Evolutionary conservation across 1,140 invertebrate genomes (phyloP), one percentile per base, ranked within the genome.

Genomic region (Drosophila subpulchrella): DNA sequence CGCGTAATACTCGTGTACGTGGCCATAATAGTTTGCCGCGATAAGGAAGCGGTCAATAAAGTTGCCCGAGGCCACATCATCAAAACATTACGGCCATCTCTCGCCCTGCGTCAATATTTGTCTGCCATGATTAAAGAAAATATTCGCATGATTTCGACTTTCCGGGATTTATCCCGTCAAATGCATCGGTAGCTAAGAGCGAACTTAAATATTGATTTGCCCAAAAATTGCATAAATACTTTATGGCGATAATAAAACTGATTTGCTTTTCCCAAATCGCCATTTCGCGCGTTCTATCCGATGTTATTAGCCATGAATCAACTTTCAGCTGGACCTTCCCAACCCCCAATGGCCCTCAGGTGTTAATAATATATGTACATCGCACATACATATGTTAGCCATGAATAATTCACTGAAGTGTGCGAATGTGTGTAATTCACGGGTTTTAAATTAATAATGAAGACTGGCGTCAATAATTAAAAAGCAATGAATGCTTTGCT

Each of bases 61-160:
- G 50, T 62, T n/a, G 72, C 59, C 71, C 44, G 6, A 11, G 59
- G 70, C 58, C 7, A 12, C n/a, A n/a, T 10, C 53, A 42, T 66
- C 47, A 73, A 70, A 66, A 46, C 41, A 53, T 57, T 38, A 51
- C 32, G 34, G 42, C 17, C 54, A 72, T 44, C 34, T 59, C 17
- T 20, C 13, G n/a, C 27, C 4, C 6, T 58, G 27, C 39, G 30
- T 4, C 15, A 56, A 51, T 75, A 56, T 75, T 75, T 75, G 71
- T 44, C 65, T 51, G 13, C 17, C 58, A 34, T 75, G 51, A 62
- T 74, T 74, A 71, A 71, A 70, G 65, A 58, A 71, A 71, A 71
- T 27, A 68, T 41, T 17, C 7, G 7, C 12, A 10, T 0, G 20
- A 10, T 7, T 20, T 41, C 15, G 38, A 41, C 68, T 50, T 71